Percentiles rank a stretch among this genome's conserved stretches.
These are phyloP conservation scores for Luscinia luscinia DNA, from an alignment of 2,797 vertebrate genomes.

Conservation along the genomic window DNA sequence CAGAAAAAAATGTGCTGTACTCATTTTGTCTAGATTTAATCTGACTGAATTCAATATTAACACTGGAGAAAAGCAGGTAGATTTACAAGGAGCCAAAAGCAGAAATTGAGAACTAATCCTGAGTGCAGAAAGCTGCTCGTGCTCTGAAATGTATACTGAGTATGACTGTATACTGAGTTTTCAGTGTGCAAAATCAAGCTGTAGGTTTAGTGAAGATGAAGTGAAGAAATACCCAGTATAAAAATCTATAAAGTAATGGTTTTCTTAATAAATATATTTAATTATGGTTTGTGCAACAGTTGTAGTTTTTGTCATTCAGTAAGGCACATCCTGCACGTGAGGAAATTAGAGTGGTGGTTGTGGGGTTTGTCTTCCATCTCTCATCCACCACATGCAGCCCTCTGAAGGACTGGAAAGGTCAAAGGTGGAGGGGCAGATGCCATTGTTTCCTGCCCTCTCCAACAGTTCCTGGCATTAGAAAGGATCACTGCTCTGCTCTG, in stretches of 20 bases:
- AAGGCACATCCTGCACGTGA: fast-evolving
- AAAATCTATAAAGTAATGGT: neutral
- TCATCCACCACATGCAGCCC: neutral
- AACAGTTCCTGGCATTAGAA: neutral
- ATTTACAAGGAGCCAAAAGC: neutral
- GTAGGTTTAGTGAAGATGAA: neutral
- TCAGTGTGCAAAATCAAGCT: neutral
- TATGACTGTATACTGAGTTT: neutral
- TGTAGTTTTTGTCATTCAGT: neutral
- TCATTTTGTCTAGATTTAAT: neutral
- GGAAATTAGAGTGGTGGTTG: fast-evolving
- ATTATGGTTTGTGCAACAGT: neutral
- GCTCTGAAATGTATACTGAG: neutral
- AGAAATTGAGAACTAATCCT: neutral
- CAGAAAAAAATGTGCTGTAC: neutral
- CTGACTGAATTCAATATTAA: neutral
- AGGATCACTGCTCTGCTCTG: neutral
- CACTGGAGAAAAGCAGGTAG: neutral
- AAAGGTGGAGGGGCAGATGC: neutral
- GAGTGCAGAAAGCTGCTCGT: neutral
- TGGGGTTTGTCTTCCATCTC: neutral
- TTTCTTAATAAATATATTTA: neutral
- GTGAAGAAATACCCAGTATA: neutral
- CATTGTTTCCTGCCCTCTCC: neutral
- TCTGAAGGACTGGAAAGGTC: neutral